Percentiles rank a stretch among this genome's conserved stretches.
phyloP scores from a whole-genome alignment of 2,113 vertebrate species.

The Turnix velox region DNA sequence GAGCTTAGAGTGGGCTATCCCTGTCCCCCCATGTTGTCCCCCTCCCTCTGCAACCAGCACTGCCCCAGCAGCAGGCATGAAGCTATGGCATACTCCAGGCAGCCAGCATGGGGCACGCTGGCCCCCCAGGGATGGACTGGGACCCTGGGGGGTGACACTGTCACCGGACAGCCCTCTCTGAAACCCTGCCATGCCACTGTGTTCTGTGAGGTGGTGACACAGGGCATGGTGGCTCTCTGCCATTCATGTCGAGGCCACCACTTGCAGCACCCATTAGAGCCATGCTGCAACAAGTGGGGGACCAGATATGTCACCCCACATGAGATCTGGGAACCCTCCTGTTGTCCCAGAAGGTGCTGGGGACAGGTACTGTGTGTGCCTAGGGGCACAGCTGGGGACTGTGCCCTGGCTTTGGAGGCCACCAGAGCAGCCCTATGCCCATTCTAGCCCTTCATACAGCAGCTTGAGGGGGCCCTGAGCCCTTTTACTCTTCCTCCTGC shows the following conservation, averaged over 20 bases:
- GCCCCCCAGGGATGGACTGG: rapidly evolving
- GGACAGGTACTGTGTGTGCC: rapidly evolving
- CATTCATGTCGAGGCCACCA: not conserved
- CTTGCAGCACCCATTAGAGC: not conserved
- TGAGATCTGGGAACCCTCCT: too few species aligned
- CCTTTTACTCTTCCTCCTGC: not conserved
- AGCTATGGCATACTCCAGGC: not conserved
- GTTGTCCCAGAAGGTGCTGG: not conserved
- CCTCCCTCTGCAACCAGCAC: not conserved
- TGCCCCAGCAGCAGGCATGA: conserved; percentile 19
- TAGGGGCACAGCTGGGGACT: rapidly evolving
- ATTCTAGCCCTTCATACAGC: not conserved
- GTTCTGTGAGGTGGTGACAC: not conserved
- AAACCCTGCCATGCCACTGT: rapidly evolving
- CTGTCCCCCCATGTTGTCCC: rapidly evolving
- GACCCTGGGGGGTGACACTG: not conserved
- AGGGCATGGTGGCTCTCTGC: rapidly evolving
- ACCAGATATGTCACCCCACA: not conserved
- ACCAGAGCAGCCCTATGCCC: not conserved
- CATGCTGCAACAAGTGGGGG: rapidly evolving
- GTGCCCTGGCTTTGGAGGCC: not conserved
- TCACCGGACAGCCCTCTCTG: not conserved
- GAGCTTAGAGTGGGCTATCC: not conserved
- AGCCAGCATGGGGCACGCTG: rapidly evolving
- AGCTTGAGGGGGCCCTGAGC: not conserved